These are phyloP conservation scores for Muscicapa adusta DNA, from an alignment of 2,113 vertebrate genomes.

Conservation along the genomic window DNA sequence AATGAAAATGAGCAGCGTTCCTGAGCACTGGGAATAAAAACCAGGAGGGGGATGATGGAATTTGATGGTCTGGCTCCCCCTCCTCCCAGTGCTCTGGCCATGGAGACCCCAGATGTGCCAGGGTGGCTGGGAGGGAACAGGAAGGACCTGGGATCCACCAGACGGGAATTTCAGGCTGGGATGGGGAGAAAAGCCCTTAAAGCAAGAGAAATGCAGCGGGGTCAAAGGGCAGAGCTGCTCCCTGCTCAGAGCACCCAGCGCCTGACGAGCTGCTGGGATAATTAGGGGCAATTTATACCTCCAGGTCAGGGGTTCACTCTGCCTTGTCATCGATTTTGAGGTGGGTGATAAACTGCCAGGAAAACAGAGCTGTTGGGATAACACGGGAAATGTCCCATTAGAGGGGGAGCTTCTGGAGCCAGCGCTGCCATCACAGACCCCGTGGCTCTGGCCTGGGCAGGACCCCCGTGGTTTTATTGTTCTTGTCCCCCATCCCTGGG, in stretches of 20 bases:
- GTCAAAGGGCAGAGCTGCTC: slow-evolving; percentile 42
- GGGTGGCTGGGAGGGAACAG: background rate
- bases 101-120: background rate
- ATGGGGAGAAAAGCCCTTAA: slow-evolving; percentile 22
- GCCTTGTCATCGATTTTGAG: slow-evolving; percentile 63
- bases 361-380: slow-evolving; percentile 17
- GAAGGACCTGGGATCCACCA: background rate
- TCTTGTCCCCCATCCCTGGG: fast-evolving
- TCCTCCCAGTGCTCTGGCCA: fast-evolving
- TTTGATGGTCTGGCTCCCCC: background rate
- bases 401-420: background rate
- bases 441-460: fast-evolving
- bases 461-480: background rate
- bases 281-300: slow-evolving; percentile 66
- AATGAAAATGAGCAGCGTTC: background rate
- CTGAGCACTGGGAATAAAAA: background rate
- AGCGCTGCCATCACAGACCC: fast-evolving
- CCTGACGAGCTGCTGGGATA: slow-evolving; percentile 21
- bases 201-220: slow-evolving; percentile 18
- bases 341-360: slow-evolving; percentile 57
- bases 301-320: slow-evolving; percentile 42
- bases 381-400: slow-evolving; percentile 34
- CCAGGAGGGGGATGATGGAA: background rate
- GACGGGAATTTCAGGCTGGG: background rate
- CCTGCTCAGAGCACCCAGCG: background rate